Evolutionary conservation across 2,113 vertebrate species (phyloP).

Genomic region (Astatoreochromis straeleni): DNA sequence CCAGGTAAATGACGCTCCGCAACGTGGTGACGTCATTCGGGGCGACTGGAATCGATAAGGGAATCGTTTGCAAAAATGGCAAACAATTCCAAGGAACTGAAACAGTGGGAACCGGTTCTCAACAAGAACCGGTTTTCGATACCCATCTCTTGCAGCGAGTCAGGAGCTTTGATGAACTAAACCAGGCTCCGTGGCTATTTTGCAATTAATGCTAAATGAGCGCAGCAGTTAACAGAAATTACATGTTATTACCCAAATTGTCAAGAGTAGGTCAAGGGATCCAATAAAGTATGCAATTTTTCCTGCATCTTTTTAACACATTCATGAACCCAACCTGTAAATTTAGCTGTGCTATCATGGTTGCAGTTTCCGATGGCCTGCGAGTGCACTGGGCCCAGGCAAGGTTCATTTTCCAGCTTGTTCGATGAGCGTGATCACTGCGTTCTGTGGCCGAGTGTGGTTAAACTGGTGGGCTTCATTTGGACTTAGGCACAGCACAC

Average conservation of each 20-base stretch:
- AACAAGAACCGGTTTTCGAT: too few relatives aligned
- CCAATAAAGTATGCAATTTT: neutral
- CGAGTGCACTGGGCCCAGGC: too few relatives aligned
- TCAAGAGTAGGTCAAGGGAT: neutral
- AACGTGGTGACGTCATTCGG: too few relatives aligned
- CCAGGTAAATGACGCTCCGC: too few relatives aligned
- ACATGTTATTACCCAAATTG: neutral
- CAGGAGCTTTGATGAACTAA: neutral
- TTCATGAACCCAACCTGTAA: neutral
- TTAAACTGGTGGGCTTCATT: neutral
- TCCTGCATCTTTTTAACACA: neutral
- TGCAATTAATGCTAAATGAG: neutral
- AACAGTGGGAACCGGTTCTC: too few relatives aligned
- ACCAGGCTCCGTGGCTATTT: neutral
- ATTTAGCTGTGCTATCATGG: neutral
- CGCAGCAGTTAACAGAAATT: neutral
- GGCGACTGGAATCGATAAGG: too few relatives aligned
- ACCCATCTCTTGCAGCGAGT: neutral
- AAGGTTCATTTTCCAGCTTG: neutral
- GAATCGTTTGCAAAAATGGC: too few relatives aligned
- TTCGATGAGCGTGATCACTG: neutral
- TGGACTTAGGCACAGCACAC: neutral
- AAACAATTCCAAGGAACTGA: too few relatives aligned
- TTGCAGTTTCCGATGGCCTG: neutral
- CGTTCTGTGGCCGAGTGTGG: neutral